A percentile compares a stretch with the other conserved stretches of the same genome.
These are phyloP conservation scores for Syritta pipiens DNA, from an alignment of 2,888 invertebrate genomes.

Conservation along the genomic window DNA sequence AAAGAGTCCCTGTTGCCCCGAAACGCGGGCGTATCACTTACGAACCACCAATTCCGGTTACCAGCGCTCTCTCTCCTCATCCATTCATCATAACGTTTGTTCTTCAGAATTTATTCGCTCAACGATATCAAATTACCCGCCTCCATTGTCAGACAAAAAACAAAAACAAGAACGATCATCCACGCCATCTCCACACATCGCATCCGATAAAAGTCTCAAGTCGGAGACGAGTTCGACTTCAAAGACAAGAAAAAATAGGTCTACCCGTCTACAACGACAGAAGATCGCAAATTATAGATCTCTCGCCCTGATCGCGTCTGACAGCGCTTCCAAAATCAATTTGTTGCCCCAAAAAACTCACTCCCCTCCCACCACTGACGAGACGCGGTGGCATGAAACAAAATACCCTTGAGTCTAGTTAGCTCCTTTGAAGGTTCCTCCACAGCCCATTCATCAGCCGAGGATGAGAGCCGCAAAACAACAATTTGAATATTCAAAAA, in stretches of 20 bases:
- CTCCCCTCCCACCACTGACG: background rate
- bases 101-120: constrained; percentile 29
- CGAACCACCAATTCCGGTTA: constrained; percentile 62
- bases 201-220: constrained; percentile 46
- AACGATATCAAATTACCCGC: constrained; percentile 51
- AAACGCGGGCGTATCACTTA: constrained; percentile 56
- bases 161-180: background rate
- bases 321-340: constrained; percentile 68
- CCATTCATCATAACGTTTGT: constrained; percentile 44
- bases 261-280: constrained; percentile 35
- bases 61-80: too few species aligned
- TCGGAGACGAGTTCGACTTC: constrained; percentile 48
- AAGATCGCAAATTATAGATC: constrained; percentile 59
- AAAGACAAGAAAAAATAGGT: constrained; percentile 45
- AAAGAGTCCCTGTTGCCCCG: too few species aligned
- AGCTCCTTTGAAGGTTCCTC: constrained; percentile 54
- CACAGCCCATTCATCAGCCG: constrained; percentile 60
- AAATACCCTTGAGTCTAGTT: constrained; percentile 68
- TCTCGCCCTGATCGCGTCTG: constrained; percentile 55
- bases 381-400: constrained; percentile 57
- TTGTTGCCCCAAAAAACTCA: constrained; percentile 12
- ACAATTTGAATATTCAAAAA: constrained; percentile 49
- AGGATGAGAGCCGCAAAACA: constrained; percentile 17
- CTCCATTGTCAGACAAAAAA: too few species aligned
- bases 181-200: constrained; percentile 13